Conservation (phyloP, 2,797 vertebrate genomes). For the Scyliorhinus canicula region DNA sequence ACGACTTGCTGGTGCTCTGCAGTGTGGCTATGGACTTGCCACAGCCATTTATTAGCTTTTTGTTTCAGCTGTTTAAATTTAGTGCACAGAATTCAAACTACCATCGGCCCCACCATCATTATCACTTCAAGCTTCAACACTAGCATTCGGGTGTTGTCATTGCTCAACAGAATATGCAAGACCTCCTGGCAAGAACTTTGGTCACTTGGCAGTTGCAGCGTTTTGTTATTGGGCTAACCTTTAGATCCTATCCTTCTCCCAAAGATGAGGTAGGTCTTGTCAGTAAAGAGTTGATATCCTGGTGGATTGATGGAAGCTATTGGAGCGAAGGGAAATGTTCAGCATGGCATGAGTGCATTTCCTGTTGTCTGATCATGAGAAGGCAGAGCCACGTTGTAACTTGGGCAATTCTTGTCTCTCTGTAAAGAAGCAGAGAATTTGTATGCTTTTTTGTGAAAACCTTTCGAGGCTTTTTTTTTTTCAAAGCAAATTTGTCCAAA, state of each 20-base stretch:
- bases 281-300: background rate
- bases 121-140: background rate
- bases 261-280: background rate
- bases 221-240: background rate
- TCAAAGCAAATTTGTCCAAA: background rate
- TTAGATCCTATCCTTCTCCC: background rate
- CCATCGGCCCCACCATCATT: background rate
- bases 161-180: background rate
- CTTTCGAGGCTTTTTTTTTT: background rate
- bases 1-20: background rate
- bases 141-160: background rate
- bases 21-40: background rate
- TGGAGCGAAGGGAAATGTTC: background rate
- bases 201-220: background rate
- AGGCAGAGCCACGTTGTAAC: background rate
- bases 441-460: background rate
- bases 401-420: background rate
- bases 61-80: background rate
- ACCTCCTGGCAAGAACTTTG: background rate
- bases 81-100: background rate
- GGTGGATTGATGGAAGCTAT: background rate
- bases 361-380: background rate
- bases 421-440: background rate
- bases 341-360: background rate
- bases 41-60: background rate